phyloP scores from a whole-genome alignment of 2,888 invertebrate species.

The Apamea monoglypha region DNA sequence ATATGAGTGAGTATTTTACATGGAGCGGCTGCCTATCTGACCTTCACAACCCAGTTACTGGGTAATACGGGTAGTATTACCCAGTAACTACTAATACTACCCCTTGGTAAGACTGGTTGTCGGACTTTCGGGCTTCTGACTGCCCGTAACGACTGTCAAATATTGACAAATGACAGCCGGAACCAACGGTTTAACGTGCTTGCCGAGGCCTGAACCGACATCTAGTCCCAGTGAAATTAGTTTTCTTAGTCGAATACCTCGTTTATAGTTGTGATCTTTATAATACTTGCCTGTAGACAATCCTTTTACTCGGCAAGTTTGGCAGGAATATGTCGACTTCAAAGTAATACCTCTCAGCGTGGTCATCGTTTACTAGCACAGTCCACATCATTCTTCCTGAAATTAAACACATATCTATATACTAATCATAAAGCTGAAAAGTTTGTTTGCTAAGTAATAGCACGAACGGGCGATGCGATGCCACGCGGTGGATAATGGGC shows the following conservation, averaged over 20 bases:
- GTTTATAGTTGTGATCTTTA: not conserved
- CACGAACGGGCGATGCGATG: too few species aligned
- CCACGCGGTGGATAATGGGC: too few species aligned
- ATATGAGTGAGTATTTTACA: too few species aligned
- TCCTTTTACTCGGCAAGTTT: constrained; percentile 84
- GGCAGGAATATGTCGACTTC: constrained; percentile 88
- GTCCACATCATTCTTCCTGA: constrained; percentile 90
- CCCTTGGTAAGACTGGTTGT: not conserved
- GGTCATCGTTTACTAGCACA: constrained; percentile 86
- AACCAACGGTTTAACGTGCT: not conserved
- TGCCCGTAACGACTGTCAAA: not conserved
- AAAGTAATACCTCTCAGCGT: constrained; percentile 86
- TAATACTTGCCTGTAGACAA: constrained; percentile 84
- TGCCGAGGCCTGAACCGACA: not conserved
- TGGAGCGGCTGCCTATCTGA: not conserved
- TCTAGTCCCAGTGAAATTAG: too few species aligned
- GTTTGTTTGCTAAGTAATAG: too few species aligned
- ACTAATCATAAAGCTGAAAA: too few species aligned
- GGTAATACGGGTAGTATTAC: too few species aligned
- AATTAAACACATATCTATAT: constrained; percentile 19
- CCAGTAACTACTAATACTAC: too few species aligned
- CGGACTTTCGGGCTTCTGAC: not conserved
- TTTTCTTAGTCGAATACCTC: too few species aligned
- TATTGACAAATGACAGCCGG: too few species aligned
- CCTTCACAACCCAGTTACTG: not conserved